Percentiles rank a stretch among this genome's conserved stretches.
phyloP scores from a whole-genome alignment of 1,140 invertebrate genomes.

The Saccostrea glomerata region DNA sequence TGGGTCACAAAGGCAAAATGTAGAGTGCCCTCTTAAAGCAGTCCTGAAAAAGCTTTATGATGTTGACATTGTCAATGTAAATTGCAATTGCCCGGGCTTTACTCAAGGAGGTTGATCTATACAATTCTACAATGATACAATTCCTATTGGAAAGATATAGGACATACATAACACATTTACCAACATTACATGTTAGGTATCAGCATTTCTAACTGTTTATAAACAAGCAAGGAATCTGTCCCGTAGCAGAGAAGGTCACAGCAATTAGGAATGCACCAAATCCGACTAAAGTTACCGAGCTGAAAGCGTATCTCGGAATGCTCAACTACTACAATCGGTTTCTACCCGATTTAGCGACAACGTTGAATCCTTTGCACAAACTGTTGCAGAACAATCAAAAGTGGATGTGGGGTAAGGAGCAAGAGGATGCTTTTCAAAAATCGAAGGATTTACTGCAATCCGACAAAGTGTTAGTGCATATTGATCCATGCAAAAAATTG shows the following conservation, averaged over 20 bases:
- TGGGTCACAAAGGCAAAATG: too few species aligned
- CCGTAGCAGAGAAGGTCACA: neutral
- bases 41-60: too few species aligned
- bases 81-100: too few species aligned
- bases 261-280: neutral
- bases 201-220: too few species aligned
- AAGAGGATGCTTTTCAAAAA: constrained; percentile 52
- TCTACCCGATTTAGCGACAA: constrained; percentile 53
- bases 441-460: constrained; percentile 64
- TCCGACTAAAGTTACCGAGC: neutral
- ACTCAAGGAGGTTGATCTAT: too few species aligned
- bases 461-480: constrained; percentile 73
- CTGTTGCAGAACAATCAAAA: constrained; percentile 51
- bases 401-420: constrained; percentile 56
- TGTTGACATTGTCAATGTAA: too few species aligned
- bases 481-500: constrained; percentile 75
- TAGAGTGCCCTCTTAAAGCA: too few species aligned
- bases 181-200: too few species aligned
- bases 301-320: constrained; percentile 62
- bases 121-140: too few species aligned
- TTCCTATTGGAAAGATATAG: too few species aligned
- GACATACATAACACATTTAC: too few species aligned
- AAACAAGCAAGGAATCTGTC: too few species aligned
- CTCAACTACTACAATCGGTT: constrained; percentile 68
- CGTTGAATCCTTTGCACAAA: constrained; percentile 55